Conservation (phyloP, 2,888 invertebrate species). For the Andrena chrysosceles region DNA sequence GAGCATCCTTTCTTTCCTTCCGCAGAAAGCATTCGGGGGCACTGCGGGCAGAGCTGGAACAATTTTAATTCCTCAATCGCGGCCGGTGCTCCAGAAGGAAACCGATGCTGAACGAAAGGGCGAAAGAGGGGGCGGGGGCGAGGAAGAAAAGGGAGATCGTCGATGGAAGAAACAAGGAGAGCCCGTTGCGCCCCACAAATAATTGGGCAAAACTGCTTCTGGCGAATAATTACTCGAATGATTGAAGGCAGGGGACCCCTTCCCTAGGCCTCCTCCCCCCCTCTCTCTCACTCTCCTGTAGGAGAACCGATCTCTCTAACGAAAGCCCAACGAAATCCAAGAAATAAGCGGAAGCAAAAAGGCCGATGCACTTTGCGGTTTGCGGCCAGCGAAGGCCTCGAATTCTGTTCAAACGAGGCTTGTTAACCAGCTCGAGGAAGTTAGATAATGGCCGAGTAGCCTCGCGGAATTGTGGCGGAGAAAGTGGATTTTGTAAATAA, state of each 20-base stretch:
- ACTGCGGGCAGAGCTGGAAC: constrained; percentile 69
- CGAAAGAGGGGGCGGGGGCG: constrained; percentile 1
- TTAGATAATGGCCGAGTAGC: constrained; percentile 1
- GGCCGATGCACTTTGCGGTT: constrained; percentile 63
- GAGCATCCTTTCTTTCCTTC: constrained; percentile 52
- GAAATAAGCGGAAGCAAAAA: constrained; percentile 70
- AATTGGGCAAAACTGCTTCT: constrained; percentile 78
- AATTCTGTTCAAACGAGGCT: constrained; percentile 17
- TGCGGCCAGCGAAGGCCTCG: constrained; percentile 59
- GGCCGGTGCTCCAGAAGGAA: constrained; percentile 56
- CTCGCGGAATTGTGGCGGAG: neutral
- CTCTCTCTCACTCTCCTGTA: neutral
- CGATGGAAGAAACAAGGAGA: constrained; percentile 25
- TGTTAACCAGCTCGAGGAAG: neutral
- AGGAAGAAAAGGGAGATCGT: constrained; percentile 25
- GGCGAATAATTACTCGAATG: constrained; percentile 79
- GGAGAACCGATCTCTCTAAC: constrained; percentile 56
- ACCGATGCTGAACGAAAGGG: constrained; percentile 14
- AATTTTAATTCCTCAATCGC: constrained; percentile 82
- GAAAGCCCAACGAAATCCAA: constrained; percentile 66
- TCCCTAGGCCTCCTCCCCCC: neutral
- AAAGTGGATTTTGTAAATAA: constrained; percentile 12
- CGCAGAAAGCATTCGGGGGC: constrained; percentile 58
- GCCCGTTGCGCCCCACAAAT: constrained; percentile 72
- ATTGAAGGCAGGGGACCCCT: constrained; percentile 66